Conservation (phyloP, 2,113 vertebrate species). For the Seriola quinqueradiata region DNA sequence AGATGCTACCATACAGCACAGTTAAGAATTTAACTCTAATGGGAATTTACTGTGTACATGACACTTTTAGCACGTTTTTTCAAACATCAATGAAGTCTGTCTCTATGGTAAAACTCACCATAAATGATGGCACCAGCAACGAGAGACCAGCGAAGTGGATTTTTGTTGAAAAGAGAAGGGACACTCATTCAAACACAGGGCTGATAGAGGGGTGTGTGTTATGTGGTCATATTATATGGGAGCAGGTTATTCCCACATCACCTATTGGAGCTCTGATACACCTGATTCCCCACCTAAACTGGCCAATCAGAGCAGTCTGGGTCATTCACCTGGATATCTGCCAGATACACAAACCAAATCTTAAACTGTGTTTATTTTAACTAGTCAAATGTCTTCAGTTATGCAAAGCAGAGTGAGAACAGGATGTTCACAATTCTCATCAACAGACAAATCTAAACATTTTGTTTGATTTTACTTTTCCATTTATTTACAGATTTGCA, state of each 20-base stretch:
- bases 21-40: too few species aligned
- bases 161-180: not conserved
- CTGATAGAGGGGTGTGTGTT: not conserved
- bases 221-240: not conserved
- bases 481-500: not conserved
- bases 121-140: not conserved
- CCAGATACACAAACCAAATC: not conserved
- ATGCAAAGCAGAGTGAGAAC: not conserved
- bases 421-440: not conserved
- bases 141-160: not conserved
- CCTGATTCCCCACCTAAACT: not conserved
- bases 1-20: too few species aligned
- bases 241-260: not conserved
- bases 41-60: too few species aligned
- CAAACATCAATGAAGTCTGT: not conserved
- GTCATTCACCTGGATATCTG: not conserved
- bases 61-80: not conserved
- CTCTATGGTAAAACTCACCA: not conserved
- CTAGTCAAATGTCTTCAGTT: not conserved
- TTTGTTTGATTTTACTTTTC: not conserved
- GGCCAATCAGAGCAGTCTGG: slow-evolving; percentile 11
- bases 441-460: not conserved
- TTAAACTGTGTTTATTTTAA: not conserved
- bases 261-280: not conserved
- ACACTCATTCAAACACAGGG: not conserved